A percentile compares a stretch with the other conserved stretches of the same genome.
phyloP scores from a whole-genome alignment of 2,113 vertebrate genomes.

The Andinoacara biseriatus region DNA sequence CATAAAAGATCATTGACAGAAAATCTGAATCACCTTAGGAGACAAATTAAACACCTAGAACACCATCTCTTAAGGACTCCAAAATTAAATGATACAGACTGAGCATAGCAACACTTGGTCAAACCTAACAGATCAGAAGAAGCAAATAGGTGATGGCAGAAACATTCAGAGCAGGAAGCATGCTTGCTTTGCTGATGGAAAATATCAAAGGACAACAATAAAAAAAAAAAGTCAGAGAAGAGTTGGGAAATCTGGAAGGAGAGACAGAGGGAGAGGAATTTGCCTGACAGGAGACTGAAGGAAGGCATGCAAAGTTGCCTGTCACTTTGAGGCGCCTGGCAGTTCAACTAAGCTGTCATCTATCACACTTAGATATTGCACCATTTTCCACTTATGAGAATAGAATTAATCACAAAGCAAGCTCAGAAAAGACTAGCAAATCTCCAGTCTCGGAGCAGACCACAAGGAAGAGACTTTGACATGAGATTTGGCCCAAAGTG shows the following conservation, averaged over 20 bases:
- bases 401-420: neutral
- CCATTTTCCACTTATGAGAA: neutral
- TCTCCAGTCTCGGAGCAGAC: neutral
- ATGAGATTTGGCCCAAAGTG: conserved; percentile 22
- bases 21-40: conserved; percentile 14
- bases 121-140: neutral
- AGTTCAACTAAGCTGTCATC: conserved; percentile 54
- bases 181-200: conserved; percentile 15
- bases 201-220: neutral
- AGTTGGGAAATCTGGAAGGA: conserved; percentile 34
- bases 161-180: neutral
- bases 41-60: neutral
- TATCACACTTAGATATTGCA: conserved; percentile 58
- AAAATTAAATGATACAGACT: neutral
- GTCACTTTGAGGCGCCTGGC: conserved; percentile 73
- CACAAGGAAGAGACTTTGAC: conserved; percentile 4
- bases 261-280: conserved; percentile 79
- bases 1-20: conserved; percentile 8
- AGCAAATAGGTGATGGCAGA: neutral
- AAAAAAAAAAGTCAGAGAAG: neutral
- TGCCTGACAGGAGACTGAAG: conserved; percentile 85
- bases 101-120: neutral
- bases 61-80: no score
- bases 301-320: conserved; percentile 68
- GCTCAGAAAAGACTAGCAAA: neutral